A percentile compares a stretch with the other conserved stretches of the same genome.
These are phyloP conservation scores for Lacanobia oleracea DNA, from an alignment of 2,888 invertebrate genomes.

Conservation along the genomic window DNA sequence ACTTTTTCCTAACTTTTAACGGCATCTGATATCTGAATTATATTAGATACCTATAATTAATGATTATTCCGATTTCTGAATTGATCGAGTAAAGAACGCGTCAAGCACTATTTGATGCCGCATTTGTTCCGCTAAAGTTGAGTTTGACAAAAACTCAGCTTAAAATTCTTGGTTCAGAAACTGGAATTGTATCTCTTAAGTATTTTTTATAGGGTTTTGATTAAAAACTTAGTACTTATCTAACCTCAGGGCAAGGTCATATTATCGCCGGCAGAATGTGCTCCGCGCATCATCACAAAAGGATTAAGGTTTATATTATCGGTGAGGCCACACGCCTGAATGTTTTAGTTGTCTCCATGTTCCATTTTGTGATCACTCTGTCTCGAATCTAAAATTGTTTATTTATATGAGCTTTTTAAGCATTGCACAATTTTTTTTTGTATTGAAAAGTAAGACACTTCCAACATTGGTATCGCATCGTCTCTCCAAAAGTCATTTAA, in stretches of 20 bases:
- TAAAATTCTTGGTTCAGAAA: background rate
- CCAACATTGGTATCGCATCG: slow-evolving; percentile 6
- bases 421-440: background rate
- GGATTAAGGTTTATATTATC: slow-evolving; percentile 71
- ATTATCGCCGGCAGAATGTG: slow-evolving; percentile 61
- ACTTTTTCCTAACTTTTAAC: background rate
- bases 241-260: slow-evolving; percentile 69
- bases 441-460: background rate
- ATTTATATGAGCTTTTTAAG: background rate
- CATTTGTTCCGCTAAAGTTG: no score
- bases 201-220: background rate
- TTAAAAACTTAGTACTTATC: slow-evolving; percentile 41
- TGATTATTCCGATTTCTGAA: background rate
- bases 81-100: background rate
- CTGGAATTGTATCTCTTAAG: background rate
- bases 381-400: no score
- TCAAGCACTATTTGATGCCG: no score
- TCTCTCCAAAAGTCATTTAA: background rate
- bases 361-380: slow-evolving; percentile 50
- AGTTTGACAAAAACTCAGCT: background rate
- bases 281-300: slow-evolving; percentile 61
- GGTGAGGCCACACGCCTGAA: slow-evolving; percentile 66
- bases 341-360: slow-evolving; percentile 51
- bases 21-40: no score
- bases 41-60: no score